Conservation (phyloP, 2,797 vertebrate genomes). For the Erithacus rubecula region DNA sequence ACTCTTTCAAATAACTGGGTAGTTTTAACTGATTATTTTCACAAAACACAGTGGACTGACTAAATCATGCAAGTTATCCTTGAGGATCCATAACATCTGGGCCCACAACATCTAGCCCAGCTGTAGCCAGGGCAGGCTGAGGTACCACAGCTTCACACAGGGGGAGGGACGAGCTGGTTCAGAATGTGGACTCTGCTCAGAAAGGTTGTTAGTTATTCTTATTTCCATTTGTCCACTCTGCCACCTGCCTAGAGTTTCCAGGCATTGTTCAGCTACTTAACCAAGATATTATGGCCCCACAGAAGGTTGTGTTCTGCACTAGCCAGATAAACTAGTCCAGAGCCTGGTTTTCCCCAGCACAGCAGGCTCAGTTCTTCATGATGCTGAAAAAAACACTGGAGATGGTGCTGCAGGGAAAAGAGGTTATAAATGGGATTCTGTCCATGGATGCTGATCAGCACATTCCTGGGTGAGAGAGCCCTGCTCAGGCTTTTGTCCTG, state of each 20-base stretch:
- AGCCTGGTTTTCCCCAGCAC: not conserved
- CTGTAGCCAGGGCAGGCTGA: not conserved
- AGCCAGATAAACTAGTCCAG: not conserved
- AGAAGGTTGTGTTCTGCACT: not conserved
- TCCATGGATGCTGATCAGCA: not conserved
- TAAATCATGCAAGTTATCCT: not conserved
- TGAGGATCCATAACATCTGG: not conserved
- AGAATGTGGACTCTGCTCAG: not conserved
- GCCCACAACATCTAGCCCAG: not conserved
- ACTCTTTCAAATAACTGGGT: not conserved
- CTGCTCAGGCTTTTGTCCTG: not conserved
- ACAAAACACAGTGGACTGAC: not conserved
- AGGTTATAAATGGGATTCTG: not conserved
- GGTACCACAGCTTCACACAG: rapidly evolving
- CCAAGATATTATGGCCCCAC: too few relatives aligned
- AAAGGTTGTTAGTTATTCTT: not conserved
- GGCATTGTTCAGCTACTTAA: not conserved
- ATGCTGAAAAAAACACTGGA: not conserved
- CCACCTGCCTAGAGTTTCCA: not conserved
- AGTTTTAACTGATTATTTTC: not conserved
- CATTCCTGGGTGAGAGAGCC: not conserved
- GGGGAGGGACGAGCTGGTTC: not conserved
- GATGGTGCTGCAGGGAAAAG: not conserved
- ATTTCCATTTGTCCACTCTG: not conserved
- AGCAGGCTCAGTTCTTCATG: not conserved